These are phyloP conservation scores for Thera britannica DNA, from an alignment of 2,888 invertebrate genomes.

Conservation along the genomic window DNA sequence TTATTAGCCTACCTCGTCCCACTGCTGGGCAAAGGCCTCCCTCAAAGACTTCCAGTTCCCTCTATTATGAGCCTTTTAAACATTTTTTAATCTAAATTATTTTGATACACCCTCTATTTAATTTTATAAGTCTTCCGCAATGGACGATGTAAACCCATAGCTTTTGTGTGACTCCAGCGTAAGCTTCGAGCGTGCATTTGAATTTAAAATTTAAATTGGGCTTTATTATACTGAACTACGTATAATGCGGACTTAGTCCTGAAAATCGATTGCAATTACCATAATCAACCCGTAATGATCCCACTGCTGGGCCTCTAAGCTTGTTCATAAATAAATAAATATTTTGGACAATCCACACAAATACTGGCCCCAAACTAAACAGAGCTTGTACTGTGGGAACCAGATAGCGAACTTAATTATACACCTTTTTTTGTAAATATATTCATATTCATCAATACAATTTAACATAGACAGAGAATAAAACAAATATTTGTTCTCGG, in stretches of 20 bases:
- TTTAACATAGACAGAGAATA: too few species aligned
- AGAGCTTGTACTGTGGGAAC: too few species aligned
- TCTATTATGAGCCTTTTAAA: too few species aligned
- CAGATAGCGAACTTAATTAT: too few species aligned
- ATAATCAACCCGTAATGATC: slow-evolving; percentile 12
- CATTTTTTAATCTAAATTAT: background rate
- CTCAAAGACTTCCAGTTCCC: too few species aligned
- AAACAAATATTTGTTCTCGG: too few species aligned
- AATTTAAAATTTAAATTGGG: slow-evolving; percentile 41
- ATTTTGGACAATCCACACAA: too few species aligned
- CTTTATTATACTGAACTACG: slow-evolving; percentile 32
- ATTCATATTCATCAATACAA: too few species aligned
- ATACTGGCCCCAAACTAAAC: too few species aligned
- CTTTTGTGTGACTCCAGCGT: slow-evolving; percentile 48
- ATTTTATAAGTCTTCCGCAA: slow-evolving; percentile 61
- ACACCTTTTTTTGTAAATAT: too few species aligned
- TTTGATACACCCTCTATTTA: slow-evolving; percentile 57
- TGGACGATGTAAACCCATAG: slow-evolving; percentile 46
- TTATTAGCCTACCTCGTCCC: too few species aligned
- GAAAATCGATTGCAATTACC: slow-evolving; percentile 29
- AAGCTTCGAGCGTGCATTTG: slow-evolving; percentile 41
- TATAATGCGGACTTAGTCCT: slow-evolving; percentile 12
- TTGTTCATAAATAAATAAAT: background rate
- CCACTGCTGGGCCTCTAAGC: background rate
- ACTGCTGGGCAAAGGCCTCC: too few species aligned